Conservation (phyloP, 2,888 invertebrate genomes). For the Noctua comes region DNA sequence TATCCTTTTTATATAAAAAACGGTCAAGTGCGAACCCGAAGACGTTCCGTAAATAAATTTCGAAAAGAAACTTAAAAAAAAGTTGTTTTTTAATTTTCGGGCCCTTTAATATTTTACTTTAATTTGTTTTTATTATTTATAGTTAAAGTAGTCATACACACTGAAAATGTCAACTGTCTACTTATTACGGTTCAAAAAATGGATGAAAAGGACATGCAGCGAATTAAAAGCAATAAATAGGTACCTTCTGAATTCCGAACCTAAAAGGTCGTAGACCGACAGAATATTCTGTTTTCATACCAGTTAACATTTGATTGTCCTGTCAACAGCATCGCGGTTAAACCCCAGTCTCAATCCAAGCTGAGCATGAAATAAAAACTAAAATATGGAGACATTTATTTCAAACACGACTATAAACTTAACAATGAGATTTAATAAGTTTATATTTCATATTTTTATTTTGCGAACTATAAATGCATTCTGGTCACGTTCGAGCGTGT, state of each 20-base stretch:
- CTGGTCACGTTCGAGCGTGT: slow-evolving; percentile 75
- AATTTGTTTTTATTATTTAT: neutral
- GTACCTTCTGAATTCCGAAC: neutral
- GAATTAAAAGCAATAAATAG: neutral
- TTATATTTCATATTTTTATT: slow-evolving; percentile 49
- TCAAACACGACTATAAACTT: slow-evolving; percentile 27
- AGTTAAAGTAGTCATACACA: neutral
- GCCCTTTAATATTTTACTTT: neutral
- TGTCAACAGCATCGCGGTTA: neutral
- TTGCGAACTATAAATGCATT: slow-evolving; percentile 63
- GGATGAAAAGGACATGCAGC: neutral
- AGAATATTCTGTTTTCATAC: neutral
- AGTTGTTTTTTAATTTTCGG: neutral
- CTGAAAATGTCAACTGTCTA: neutral
- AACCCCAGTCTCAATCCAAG: slow-evolving; percentile 11
- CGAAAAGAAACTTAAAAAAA: too few species aligned
- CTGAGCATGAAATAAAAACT: slow-evolving; percentile 26
- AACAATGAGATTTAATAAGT: slow-evolving; percentile 43
- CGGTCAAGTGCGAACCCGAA: neutral
- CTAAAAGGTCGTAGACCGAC: neutral
- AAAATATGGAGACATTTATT: slow-evolving; percentile 33
- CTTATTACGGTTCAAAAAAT: neutral
- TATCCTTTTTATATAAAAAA: neutral
- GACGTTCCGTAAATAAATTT: neutral
- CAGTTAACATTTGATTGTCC: neutral